Percentiles rank a stretch among this genome's conserved stretches.
These are phyloP conservation scores for Camponotus fellah DNA, from an alignment of 2,888 invertebrate species.

Conservation along the genomic window DNA sequence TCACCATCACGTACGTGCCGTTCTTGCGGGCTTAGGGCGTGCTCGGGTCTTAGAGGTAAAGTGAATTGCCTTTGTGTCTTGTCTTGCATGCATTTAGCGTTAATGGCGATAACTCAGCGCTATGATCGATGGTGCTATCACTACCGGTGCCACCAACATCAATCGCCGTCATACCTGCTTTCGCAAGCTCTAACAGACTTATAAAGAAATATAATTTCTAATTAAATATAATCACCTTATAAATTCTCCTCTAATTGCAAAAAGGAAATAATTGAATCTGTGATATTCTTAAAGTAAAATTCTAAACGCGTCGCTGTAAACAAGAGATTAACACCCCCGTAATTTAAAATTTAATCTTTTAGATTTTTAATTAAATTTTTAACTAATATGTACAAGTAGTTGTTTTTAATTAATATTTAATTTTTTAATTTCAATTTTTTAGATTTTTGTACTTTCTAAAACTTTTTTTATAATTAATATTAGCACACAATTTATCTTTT, in stretches of 20 bases:
- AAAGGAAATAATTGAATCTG: not conserved
- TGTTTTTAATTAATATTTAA: not conserved
- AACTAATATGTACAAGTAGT: conserved; percentile 6
- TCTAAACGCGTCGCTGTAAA: not conserved
- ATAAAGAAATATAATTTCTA: conserved; percentile 39
- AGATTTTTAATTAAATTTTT: conserved; percentile 12
- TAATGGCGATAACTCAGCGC: conserved; percentile 73
- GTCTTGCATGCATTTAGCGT: conserved; percentile 75
- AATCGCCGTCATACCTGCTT: conserved; percentile 31
- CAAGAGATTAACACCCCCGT: not conserved
- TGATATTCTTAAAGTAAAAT: not conserved
- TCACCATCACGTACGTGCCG: conserved; percentile 46
- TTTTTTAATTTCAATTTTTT: conserved; percentile 19
- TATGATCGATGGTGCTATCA: conserved; percentile 66
- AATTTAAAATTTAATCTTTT: not conserved
- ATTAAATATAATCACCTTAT: not conserved
- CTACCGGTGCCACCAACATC: conserved; percentile 52
- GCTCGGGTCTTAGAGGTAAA: conserved; percentile 66
- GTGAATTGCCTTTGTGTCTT: conserved; percentile 77
- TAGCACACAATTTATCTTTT: not conserved
- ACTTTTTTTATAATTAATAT: too few relatives aligned
- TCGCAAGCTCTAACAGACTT: conserved; percentile 7
- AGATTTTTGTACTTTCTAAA: not conserved
- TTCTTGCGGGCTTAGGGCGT: conserved; percentile 56
- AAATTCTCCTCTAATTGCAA: not conserved